phyloP scores from a whole-genome alignment of 2,113 vertebrate species.

The Rhinopithecus roxellana region DNA sequence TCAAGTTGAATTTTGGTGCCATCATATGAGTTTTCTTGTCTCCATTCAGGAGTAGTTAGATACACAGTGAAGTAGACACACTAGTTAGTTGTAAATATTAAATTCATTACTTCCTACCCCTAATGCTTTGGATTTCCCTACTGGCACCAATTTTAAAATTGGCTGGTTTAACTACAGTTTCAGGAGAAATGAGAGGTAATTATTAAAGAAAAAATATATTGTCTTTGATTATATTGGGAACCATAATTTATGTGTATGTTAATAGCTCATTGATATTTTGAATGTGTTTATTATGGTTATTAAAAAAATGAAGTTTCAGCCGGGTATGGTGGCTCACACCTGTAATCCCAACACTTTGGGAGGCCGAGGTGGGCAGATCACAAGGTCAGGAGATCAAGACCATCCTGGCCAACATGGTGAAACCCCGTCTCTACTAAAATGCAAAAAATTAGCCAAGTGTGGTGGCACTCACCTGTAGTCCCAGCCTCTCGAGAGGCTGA shows the following conservation, averaged over 20 bases:
- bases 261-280: constrained; percentile 34
- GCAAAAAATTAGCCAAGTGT: no score
- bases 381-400: no score
- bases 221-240: background rate
- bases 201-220: background rate
- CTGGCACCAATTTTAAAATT: background rate
- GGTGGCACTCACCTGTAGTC: no score
- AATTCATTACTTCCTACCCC: background rate
- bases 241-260: background rate
- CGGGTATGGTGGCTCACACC: no score
- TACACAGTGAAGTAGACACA: background rate
- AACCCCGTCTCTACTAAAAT: no score
- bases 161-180: background rate
- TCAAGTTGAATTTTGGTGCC: background rate
- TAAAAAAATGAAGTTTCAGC: background rate
- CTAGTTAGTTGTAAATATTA: background rate
- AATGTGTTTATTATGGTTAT: background rate
- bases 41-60: background rate
- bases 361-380: no score
- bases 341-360: no score
- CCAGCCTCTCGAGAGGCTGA: no score
- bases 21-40: background rate
- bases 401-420: no score
- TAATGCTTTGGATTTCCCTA: background rate
- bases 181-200: constrained; percentile 6